Conservation (phyloP, 2,888 invertebrate species). For the Ormyrus nitidulus region DNA sequence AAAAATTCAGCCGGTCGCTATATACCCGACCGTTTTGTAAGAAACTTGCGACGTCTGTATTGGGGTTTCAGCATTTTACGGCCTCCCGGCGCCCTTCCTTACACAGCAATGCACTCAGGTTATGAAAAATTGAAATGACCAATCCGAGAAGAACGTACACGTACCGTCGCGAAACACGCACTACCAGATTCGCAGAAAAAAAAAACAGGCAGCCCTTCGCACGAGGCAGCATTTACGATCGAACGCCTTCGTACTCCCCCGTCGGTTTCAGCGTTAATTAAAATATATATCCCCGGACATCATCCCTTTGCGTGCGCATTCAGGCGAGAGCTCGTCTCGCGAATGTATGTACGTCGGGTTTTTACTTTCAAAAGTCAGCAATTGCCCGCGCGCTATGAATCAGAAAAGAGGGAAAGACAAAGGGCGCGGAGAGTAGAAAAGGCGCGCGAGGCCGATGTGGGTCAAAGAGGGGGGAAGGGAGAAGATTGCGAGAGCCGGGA, state of each 20-base stretch:
- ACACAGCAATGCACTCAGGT: slow-evolving; percentile 16
- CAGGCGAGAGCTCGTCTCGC: not conserved
- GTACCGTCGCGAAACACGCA: no score
- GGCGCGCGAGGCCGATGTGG: not conserved
- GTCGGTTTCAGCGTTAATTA: slow-evolving; percentile 13
- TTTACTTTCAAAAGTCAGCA: slow-evolving; percentile 22
- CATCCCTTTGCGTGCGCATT: not conserved
- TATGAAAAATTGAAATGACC: slow-evolving; percentile 24
- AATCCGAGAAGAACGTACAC: not conserved
- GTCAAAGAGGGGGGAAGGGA: not conserved
- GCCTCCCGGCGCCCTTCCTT: not conserved
- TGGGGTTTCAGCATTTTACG: no score
- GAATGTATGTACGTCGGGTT: not conserved
- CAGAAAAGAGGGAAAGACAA: not conserved
- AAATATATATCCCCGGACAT: not conserved
- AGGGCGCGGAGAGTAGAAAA: not conserved
- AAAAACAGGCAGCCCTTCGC: not conserved
- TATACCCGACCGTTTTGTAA: no score
- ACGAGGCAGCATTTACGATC: not conserved
- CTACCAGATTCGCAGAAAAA: no score
- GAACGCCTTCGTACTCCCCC: no score
- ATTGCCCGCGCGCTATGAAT: not conserved
- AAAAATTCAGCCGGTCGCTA: no score
- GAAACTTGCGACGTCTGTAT: no score
- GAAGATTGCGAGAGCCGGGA: no score